phyloP scores from a whole-genome alignment of 2,888 invertebrate species.

The Leistus spinibarbis region DNA sequence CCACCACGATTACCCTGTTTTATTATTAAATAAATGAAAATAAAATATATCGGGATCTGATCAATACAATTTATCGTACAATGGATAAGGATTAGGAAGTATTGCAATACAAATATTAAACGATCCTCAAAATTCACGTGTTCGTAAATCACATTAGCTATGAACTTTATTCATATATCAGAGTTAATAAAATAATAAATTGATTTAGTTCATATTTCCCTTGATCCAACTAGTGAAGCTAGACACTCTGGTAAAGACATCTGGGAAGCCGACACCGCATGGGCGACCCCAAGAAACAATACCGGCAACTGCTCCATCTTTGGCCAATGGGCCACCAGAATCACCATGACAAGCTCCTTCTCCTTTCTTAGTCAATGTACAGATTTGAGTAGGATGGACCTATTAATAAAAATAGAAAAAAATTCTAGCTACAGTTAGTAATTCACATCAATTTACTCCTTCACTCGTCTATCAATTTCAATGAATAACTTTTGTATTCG shows the following conservation, averaged over 20 bases:
- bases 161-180: background rate
- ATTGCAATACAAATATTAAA: no score
- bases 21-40: no score
- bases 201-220: slow-evolving; percentile 3
- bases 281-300: slow-evolving; percentile 64
- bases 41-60: no score
- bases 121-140: no score
- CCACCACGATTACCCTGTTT: no score
- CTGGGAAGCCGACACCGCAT: slow-evolving; percentile 62
- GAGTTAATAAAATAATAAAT: background rate
- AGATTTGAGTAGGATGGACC: slow-evolving; percentile 62
- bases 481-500: no score
- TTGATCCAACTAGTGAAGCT: slow-evolving; percentile 59
- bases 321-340: slow-evolving; percentile 61
- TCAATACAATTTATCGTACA: no score
- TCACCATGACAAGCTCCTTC: slow-evolving; percentile 66
- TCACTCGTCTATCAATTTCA: no score
- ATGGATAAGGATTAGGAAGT: no score
- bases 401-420: slow-evolving; percentile 42
- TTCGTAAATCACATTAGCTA: no score
- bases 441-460: no score
- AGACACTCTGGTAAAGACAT: slow-evolving; percentile 61
- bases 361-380: slow-evolving; percentile 64
- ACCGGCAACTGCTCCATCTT: slow-evolving; percentile 55
- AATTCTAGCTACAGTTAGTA: no score